Percentiles rank a stretch among this genome's conserved stretches.
phyloP scores from a whole-genome alignment of 2,888 invertebrate genomes.

The Philonicus albiceps region DNA sequence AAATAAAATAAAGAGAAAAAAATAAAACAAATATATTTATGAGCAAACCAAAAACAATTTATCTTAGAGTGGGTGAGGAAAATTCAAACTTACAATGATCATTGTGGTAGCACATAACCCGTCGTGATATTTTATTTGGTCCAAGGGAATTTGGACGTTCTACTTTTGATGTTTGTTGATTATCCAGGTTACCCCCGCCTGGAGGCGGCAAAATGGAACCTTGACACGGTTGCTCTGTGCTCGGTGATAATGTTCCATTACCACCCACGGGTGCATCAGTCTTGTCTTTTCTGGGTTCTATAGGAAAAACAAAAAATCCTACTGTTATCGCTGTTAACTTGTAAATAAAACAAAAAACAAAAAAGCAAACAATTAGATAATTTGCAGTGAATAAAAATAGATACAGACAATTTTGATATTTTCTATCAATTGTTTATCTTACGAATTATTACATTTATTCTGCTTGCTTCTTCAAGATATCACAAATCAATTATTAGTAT shows the following conservation, averaged over 20 bases:
- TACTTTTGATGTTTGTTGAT: constrained; percentile 67
- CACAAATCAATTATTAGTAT: too few species aligned
- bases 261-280: constrained; percentile 71
- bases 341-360: background rate
- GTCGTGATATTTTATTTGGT: constrained; percentile 77
- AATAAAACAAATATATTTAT: background rate
- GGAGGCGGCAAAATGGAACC: constrained; percentile 61
- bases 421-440: background rate
- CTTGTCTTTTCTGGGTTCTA: constrained; percentile 94
- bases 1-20: constrained; percentile 27
- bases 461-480: too few species aligned
- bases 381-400: background rate
- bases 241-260: constrained; percentile 72
- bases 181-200: constrained; percentile 60
- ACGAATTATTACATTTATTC: background rate
- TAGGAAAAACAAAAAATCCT: background rate
- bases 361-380: too few species aligned
- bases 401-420: too few species aligned
- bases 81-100: constrained; percentile 71
- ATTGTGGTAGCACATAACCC: constrained; percentile 81
- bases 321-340: background rate
- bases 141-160: constrained; percentile 83
- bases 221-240: constrained; percentile 65
- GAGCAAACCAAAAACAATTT: background rate
- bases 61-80: background rate